phyloP scores from a whole-genome alignment of 1,140 invertebrate genomes.

The Leptinotarsa texana region DNA sequence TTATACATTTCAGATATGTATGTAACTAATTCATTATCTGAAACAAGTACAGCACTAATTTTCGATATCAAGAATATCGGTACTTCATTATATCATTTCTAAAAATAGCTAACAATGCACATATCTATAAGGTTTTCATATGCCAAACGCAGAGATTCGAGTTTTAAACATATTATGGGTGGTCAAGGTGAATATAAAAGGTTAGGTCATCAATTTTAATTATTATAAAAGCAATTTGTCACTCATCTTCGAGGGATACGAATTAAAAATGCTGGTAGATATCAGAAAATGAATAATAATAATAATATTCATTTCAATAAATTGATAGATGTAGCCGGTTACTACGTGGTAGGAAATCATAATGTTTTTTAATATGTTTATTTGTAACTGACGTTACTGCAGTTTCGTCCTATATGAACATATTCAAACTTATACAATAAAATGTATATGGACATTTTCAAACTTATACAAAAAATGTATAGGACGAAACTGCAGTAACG shows the following conservation, averaged over 20 bases:
- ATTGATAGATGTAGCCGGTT: too few species aligned
- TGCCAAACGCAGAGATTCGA: background rate
- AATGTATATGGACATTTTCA: too few species aligned
- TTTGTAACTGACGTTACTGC: too few species aligned
- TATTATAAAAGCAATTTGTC: background rate
- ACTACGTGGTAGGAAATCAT: too few species aligned
- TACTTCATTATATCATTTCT: background rate
- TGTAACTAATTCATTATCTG: background rate
- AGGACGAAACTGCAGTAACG: too few species aligned
- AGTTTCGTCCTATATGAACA: too few species aligned
- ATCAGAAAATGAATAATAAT: too few species aligned
- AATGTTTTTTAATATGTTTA: too few species aligned
- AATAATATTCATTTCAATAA: too few species aligned
- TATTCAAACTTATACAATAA: too few species aligned
- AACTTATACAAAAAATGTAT: too few species aligned
- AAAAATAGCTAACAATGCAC: conserved; percentile 6
- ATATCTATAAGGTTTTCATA: background rate
- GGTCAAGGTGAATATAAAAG: background rate
- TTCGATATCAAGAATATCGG: background rate
- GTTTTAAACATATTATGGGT: background rate
- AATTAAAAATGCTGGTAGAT: background rate
- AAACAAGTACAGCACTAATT: background rate
- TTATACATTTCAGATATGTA: background rate
- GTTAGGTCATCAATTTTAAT: background rate
- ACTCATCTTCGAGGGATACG: background rate